Base-by-base conservation (phyloP, 2,113 vertebrate species). In the Strigops habroptila region DNA sequence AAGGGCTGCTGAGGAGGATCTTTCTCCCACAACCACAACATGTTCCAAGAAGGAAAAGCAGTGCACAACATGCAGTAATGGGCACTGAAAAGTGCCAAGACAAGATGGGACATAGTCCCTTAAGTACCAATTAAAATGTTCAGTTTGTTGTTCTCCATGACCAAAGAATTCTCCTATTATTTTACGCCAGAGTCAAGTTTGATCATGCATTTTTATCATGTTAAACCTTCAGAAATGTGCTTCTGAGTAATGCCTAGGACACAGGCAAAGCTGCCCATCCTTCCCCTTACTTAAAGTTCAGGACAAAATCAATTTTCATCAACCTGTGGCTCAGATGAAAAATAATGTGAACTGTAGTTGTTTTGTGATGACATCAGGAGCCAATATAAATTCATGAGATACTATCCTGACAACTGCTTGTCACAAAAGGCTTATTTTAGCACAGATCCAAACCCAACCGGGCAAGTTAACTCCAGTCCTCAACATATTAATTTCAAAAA, bases 81-180 rank as follows among this genome's bases (percentile, higher is more conserved):
- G 18, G 44, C 37, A 57, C 59, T 52, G 55, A 51, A 82, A 91
- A 9, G 9, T 39, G 33, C 14, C 14, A 55, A 82, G 15, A 68
- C 14, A 83, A 69, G 25, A 80, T 2, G 2, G 5, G 16, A 51
- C 15, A 51, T 0, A 75, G 51, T 1, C 21, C 18, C 7, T 4
- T 31, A 62, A 78, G 77, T 37, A 8, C 6, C 52, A 80, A 63
- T 24, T 5, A n/a, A 53, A 63, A 15, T 1, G 7, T 46, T 63
- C 12, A 3, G 31, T 39, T 43, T 67, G 30, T 67, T 67, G 70
- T 4, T 78, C 19, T n/a, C 27, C 4, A 43, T 16, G 12, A 55
- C 59, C 14, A 78, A 75, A 71, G 35, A 9, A 43, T 25, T 71
- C 19, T 69, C 10, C 33, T 44, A 8, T 35, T 82, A 19, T 64